phyloP scores from a whole-genome alignment of 2,888 invertebrate genomes.

The Drosophila greeni region DNA sequence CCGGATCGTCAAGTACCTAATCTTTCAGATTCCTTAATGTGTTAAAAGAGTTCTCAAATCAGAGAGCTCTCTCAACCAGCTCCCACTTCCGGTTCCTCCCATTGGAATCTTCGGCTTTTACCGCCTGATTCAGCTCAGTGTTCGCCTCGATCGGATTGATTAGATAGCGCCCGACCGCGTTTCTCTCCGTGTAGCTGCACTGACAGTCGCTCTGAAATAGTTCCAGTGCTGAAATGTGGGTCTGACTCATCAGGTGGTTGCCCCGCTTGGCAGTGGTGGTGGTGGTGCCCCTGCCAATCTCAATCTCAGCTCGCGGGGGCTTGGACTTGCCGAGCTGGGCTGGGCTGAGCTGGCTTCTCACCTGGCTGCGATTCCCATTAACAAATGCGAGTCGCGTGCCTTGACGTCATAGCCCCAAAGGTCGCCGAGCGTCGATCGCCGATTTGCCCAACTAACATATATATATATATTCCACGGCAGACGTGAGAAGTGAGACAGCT shows the following conservation, averaged over 20 bases:
- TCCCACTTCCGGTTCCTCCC: not conserved
- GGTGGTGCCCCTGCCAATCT: constrained; percentile 7
- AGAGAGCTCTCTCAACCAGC: not conserved
- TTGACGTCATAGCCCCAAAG: constrained; percentile 63
- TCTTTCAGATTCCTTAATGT: not conserved
- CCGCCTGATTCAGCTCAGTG: not conserved
- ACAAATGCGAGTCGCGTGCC: constrained; percentile 58
- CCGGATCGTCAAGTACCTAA: too few relatives aligned
- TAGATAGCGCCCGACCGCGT: constrained; percentile 12
- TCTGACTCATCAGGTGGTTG: constrained; percentile 46
- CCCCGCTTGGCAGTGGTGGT: constrained; percentile 44
- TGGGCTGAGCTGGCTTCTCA: constrained; percentile 13
- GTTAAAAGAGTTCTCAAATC: not conserved
- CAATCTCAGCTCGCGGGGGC: constrained; percentile 31
- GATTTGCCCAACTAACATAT: constrained; percentile 19
- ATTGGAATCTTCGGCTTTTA: not conserved
- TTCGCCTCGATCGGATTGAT: not conserved
- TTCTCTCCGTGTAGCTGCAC: constrained; percentile 18
- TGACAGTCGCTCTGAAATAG: not conserved
- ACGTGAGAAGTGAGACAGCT: constrained; percentile 7
- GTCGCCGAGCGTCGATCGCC: constrained; percentile 48
- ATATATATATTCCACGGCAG: not conserved
- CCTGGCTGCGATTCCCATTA: constrained; percentile 30
- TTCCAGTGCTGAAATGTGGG: not conserved
- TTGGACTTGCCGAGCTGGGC: constrained; percentile 12